Base-by-base conservation (phyloP, 2,113 vertebrate genomes). In the Coptodon bakossiorum region DNA sequence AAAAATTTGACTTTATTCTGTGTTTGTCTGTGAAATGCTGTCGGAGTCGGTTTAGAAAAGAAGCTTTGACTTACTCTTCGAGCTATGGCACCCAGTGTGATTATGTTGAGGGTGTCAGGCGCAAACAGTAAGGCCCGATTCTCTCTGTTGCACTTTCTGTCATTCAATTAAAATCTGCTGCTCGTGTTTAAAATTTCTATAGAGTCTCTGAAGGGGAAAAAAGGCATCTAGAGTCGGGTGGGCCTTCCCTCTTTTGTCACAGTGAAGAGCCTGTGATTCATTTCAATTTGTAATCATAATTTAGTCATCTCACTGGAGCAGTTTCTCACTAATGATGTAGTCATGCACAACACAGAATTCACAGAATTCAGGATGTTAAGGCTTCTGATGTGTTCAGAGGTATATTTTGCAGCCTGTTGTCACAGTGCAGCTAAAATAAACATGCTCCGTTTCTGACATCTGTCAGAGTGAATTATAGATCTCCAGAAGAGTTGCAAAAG, bases 401-500 rank as follows among this genome's bases (percentile, higher is more conserved):
- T 80, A 66, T 83, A 61, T 87, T 92, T 82, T 89, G 71, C 38
- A 50, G 88, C 86, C 83, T 85, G 90, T 90, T 92, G 93, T 94
- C 89, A 81, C 48, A 29, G 73, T 4, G 31, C 34, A 36, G 59
- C 85, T 43, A 79, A 88, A 92, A 95, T 88, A 94, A 93, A 92
- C 93, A 92, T 40, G 82, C 59, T 91, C 59, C 6, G 10, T 86
- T 88, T 90, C 85, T 95, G 92, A 95, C 91, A 94, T 92, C 90
- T 95, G 95, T 92, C 95, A 93, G 81, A 90, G 82, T 89, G 90
- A 94, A 94, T 95, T 94, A 94, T 93, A 92, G 81, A 90, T 92
- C 90, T 84, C 4, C 13, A 29, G 86, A 82, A 83, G 76, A 86
- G 89, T 87, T 90, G 85, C 81, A 91, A 85, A 91, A 93, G 89